Evolutionary conservation across 2,797 vertebrate genomes (phyloP).

Genomic region (Typhlichthys eigenmanni): DNA sequence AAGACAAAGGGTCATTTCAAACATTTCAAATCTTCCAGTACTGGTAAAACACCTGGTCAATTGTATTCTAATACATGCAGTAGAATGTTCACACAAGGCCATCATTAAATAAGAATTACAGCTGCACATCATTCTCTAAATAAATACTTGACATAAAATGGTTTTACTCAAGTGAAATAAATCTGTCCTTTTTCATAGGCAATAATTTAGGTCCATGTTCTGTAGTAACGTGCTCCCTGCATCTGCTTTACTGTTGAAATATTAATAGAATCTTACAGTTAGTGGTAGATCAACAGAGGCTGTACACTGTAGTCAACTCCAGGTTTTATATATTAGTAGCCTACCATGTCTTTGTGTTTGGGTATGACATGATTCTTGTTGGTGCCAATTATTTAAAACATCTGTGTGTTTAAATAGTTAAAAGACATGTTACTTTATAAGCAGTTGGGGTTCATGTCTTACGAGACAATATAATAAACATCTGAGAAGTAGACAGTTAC

Average conservation of each 20-base stretch:
- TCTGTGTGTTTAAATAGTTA: neutral
- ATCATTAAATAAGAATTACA: conserved; percentile 15
- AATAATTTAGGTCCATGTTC: conserved; percentile 28
- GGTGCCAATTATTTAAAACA: conserved; percentile 10
- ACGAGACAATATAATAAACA: conserved; percentile 26
- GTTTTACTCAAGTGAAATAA: conserved; percentile 21
- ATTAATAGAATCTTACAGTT: conserved; percentile 68
- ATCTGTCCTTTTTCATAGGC: conserved; percentile 44
- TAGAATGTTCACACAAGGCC: conserved; percentile 24
- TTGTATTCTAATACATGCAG: neutral
- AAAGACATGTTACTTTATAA: conserved; percentile 17
- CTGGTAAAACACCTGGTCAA: neutral
- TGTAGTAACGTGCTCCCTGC: conserved; percentile 33
- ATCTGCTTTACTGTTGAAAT: conserved; percentile 68
- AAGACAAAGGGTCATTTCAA: neutral
- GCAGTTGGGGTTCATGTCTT: neutral
- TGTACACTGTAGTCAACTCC: conserved; percentile 24
- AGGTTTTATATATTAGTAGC: conserved; percentile 17
- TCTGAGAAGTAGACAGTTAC: conserved; percentile 35
- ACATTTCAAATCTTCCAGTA: neutral
- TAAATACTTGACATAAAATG: no score
- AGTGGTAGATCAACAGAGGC: conserved; percentile 51
- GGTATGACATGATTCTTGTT: conserved; percentile 7
- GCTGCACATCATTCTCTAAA: neutral
- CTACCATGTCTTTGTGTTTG: conserved; percentile 21